Base-by-base conservation (phyloP, 2,888 invertebrate species). In the Limenitis camilla region DNA sequence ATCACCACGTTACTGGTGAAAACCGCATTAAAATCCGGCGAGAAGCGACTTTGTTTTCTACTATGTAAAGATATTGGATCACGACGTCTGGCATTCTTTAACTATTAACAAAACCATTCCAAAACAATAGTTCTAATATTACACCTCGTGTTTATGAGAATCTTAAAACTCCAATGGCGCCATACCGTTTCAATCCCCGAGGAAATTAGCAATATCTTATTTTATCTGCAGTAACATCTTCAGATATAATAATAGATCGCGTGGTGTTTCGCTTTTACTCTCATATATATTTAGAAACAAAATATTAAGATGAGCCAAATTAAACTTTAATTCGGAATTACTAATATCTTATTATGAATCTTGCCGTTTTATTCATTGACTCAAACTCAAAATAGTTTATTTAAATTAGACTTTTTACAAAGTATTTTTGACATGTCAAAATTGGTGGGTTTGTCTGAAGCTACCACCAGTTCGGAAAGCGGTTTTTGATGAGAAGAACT, bases 161-260 rank as follows among this genome's bases (percentile, higher is more conserved):
- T 38, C 38, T 38, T 39, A 32, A 42, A 42, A 32, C 31, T 39
- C 9, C n/a, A 27, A 27, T 8, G 38, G 32, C 9, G 6, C 43
- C 33, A 11, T 32, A 32, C 32, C 6, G 43, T 28, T 32, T 27
- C 19, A 9, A 43, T 50, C 50, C 38, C 50, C 6, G 29, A 39
- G 50, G 50, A 50, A 50, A 44, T 50, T 39, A 50, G 39, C 36
- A 50, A 49, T 38, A 39, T 30, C 33, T 10, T 32, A 39, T 44
- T 40, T 10, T 38, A 32, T 43, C 38, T 43, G 11, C 38, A 11
- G 38, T 28, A 27, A 29, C 6, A 40, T 35, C 36, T 47, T 36
- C 29, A 28, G 32, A 42, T 42, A 31, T 33, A 39, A 47, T 33
- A 42, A 19, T 36, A 40, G 41, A 28, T 11, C 3, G 31, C 19